Evolutionary conservation across 1,140 invertebrate species (phyloP), one percentile per base, ranked within the genome.

Genomic region (Chymomyza costata): DNA sequence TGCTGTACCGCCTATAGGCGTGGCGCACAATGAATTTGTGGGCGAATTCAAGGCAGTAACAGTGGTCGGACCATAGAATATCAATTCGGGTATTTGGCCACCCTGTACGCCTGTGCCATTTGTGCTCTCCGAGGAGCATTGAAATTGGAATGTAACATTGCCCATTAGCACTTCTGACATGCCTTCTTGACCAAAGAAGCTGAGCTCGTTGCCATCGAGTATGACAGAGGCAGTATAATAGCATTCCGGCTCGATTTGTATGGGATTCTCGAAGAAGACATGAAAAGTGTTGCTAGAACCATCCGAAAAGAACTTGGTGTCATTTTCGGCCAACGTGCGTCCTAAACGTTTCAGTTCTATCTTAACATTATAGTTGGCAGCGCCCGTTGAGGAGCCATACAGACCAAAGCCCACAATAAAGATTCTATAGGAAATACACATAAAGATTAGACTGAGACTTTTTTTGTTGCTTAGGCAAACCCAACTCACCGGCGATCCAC

Each of bases 121-220:
- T 10, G 95, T 97, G 84, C 94, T 95, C 76, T 97, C 95, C 0
- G 94, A 95, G 31, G 94, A 96, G 83, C 95, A 96, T 82, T 97
- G 95, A 86, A 97, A 97, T 86, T 96, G 94, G 87, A 97, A 97
- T 21, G 93, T 96, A 25, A 96, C 94, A 69, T 92, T 92, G 10
- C 94, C 94, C 65, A 95, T 93, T 11, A 92, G 93, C 7, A 96
- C 93, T 87, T 97, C 95, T 76, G 93, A 94, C 88, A 97, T 91
- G 14, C 95, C 95, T 86, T 97, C 95, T 85, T 97, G 95, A n/a
- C 95, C 95, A 85, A 97, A 97, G 84, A 96, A 97, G 86, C 94
- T 96, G 34, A 98, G 87, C 86, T 98, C 96, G 21, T 91, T 92
- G 6, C 95, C 95, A 83, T 97, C 95, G 2, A 97, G 86, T 59